Evolutionary conservation across 2,113 vertebrate genomes (phyloP), one percentile per base, ranked within the genome.

Genomic region (Boulengeromyrus knoepffleri): DNA sequence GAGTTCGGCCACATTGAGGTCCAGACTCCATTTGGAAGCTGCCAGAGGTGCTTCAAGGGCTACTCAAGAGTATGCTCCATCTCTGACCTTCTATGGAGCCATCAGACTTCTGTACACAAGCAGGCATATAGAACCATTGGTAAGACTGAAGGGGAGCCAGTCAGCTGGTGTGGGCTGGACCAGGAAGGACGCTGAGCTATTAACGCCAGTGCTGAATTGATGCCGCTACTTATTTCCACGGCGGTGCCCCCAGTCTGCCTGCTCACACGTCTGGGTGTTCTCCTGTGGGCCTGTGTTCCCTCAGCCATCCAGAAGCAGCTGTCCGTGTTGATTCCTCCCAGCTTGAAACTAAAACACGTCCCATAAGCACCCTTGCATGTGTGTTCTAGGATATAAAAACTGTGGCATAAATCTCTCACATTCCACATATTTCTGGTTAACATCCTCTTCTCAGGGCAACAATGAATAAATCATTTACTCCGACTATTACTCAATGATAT

Each of bases 371-470:
- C 39, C 49, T 46, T 24, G 31, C 15, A 45, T 45, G 31, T 46
- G 31, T 62, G 31, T 88, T 42, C 24, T 45, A 39, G 36, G 8
- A 62, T 31, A 62, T 62, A 62, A 58, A 88, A 66, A 88, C 31
- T 46, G 85, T 36, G 49, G 49, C 87, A 88, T 66, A 88, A 88
- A 62, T 88, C 87, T 53, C n/a, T 53, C 50, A 49, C 45, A 27
- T 87, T 88, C 87, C 12, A n/a, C 36, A 70, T 49, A 74, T 70
- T 88, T 47, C 21, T 74, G 24, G 62, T 19, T 5, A 62, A 45
- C 52, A 62, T 85, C 52, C 39, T 45, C 52, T 58, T 88, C 53
- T 62, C 36, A 47, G 36, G 31, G 85, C 49, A 87, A 87, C 49
- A 53, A 50, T 58, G 39, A 13, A 88, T 88, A 88, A 88, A 88